Evolutionary conservation across 1,140 invertebrate genomes (phyloP).

Genomic region (Calosoma granatense): DNA sequence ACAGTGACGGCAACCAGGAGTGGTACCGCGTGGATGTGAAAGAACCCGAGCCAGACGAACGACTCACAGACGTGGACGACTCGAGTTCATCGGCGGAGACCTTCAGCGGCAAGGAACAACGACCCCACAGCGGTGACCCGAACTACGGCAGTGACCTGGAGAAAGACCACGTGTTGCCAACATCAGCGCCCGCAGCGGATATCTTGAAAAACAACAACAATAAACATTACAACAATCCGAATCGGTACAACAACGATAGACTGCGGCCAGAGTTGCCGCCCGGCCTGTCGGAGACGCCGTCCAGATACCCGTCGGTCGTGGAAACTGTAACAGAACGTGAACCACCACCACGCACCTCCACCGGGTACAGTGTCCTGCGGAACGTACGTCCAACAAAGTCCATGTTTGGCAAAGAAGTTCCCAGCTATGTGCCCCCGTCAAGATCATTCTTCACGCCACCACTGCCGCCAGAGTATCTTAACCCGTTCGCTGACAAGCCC

Average conservation of each 20-base stretch:
- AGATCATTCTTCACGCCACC: constrained; percentile 68
- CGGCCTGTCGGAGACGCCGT: neutral
- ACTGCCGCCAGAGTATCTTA: constrained; percentile 61
- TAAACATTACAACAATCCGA: constrained; percentile 55
- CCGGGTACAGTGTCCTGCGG: constrained; percentile 33
- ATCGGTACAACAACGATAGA: constrained; percentile 34
- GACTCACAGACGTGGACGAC: constrained; percentile 3
- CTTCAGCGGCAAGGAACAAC: constrained; percentile 14
- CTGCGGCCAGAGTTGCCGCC: constrained; percentile 24
- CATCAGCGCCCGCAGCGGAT: constrained; percentile 58
- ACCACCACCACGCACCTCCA: constrained; percentile 20
- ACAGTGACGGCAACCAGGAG: constrained; percentile 30
- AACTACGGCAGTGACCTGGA: constrained; percentile 52
- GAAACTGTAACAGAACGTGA: constrained; percentile 27
- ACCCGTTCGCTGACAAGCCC: constrained; percentile 75
- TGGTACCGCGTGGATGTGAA: constrained; percentile 30
- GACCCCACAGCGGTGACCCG: neutral
- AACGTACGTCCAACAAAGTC: constrained; percentile 39
- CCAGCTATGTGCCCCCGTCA: constrained; percentile 70
- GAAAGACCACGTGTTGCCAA: constrained; percentile 54
- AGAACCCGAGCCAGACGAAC: constrained; percentile 17
- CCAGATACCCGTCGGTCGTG: constrained; percentile 5
- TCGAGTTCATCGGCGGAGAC: constrained; percentile 21
- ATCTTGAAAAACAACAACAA: constrained; percentile 61
- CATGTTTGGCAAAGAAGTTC: constrained; percentile 48